A percentile compares a stretch with the other conserved stretches of the same genome.
phyloP scores from a whole-genome alignment of 92 coral and sea anemone species.

The Umimayanthus kanabou region DNA sequence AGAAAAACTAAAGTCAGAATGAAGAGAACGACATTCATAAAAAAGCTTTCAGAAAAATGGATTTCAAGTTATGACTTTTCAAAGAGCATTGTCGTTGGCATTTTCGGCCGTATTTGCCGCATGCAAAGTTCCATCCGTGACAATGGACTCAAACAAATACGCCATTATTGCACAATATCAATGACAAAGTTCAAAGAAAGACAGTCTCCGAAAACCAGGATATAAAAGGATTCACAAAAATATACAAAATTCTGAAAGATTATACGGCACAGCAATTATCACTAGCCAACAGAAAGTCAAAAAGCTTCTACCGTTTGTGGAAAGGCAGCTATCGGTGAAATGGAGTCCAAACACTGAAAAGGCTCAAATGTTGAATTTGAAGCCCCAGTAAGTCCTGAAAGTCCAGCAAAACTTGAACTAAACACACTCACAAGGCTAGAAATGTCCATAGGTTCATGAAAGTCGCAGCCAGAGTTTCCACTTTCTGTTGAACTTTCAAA shows the following conservation, averaged over 20 bases:
- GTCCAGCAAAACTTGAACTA: constrained; percentile 83
- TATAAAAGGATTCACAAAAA: background rate
- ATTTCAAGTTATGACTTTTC: background rate
- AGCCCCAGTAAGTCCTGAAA: constrained; percentile 62
- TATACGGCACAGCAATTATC: background rate
- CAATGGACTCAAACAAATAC: constrained; percentile 1
- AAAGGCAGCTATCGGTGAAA: constrained; percentile 58
- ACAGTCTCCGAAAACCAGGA: background rate
- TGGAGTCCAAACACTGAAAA: constrained; percentile 66
- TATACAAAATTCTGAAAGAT: background rate
- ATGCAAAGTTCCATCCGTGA: constrained; percentile 15
- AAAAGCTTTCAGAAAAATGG: background rate
- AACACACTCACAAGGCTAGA: constrained; percentile 84
- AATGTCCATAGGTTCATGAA: constrained; percentile 89
- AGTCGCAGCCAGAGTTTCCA: constrained; percentile 44
- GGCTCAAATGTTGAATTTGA: constrained; percentile 53
- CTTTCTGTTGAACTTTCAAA: constrained; percentile 56
- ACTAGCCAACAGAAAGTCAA: constrained; percentile 23
- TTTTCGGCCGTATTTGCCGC: background rate
- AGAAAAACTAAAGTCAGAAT: background rate
- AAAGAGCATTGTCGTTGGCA: background rate
- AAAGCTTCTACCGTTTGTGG: constrained; percentile 88
- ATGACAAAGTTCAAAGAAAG: constrained; percentile 4
- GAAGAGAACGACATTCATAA: background rate
- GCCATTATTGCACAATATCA: constrained; percentile 24